Evolutionary conservation across 2,888 invertebrate genomes (phyloP).

Genomic region (Parapristionchus giblindavisi): DNA sequence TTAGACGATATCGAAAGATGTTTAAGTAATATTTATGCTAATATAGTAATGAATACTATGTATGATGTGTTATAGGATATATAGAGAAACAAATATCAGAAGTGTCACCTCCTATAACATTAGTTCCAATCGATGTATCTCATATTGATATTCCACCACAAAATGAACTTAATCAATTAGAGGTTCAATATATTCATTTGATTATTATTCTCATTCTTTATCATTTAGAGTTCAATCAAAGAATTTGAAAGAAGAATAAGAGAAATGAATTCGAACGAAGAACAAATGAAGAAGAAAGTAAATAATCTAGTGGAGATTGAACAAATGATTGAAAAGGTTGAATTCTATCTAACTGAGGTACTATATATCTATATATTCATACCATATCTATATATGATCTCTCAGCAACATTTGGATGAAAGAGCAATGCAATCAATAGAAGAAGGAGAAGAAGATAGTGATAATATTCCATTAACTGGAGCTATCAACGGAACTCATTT

Average conservation of each 20-base stretch:
- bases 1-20: conserved; percentile 88
- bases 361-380: background rate
- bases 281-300: conserved; percentile 41
- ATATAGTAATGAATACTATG: background rate
- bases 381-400: background rate
- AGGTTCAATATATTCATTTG: conserved; percentile 75
- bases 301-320: conserved; percentile 25
- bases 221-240: conserved; percentile 39
- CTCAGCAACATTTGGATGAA: conserved; percentile 27
- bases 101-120: conserved; percentile 90
- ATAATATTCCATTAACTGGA: conserved; percentile 18
- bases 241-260: conserved; percentile 53
- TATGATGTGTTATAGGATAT: conserved; percentile 74
- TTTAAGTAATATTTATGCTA: conserved; percentile 3
- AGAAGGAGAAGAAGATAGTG: conserved; percentile 3
- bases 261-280: conserved; percentile 60
- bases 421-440: conserved; percentile 20
- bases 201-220: conserved; percentile 15
- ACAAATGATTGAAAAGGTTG: conserved; percentile 26
- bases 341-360: conserved; percentile 16
- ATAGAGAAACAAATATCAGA: conserved; percentile 94
- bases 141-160: conserved; percentile 89
- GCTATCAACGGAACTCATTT: conserved; percentile 28
- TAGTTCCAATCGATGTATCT: conserved; percentile 75
- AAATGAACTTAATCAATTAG: conserved; percentile 95